Percentiles rank a stretch among this genome's conserved stretches.
Evolutionary conservation across 2,113 vertebrate species (phyloP).

Genomic region (Lepus timidus): DNA sequence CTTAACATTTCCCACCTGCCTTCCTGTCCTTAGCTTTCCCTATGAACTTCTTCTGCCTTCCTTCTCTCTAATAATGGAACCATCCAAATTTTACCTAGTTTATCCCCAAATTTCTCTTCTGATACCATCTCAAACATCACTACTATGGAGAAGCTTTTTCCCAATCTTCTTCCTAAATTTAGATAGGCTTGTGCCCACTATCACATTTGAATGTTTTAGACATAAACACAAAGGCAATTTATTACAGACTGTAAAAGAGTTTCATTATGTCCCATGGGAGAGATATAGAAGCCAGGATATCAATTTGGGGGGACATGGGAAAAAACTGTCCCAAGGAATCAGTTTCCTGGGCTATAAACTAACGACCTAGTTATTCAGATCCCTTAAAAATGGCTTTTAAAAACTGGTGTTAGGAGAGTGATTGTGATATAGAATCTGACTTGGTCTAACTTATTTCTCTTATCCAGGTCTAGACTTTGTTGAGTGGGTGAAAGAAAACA

Average conservation of each 20-base stretch:
- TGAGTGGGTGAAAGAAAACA: background rate
- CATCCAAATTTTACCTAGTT: background rate
- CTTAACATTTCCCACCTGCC: background rate
- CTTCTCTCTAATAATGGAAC: background rate
- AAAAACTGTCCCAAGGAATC: background rate
- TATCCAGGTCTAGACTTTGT: background rate
- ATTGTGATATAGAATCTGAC: background rate
- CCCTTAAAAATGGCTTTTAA: background rate
- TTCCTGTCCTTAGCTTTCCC: background rate
- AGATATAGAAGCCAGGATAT: background rate
- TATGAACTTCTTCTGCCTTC: background rate
- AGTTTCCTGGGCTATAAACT: background rate
- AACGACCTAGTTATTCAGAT: background rate
- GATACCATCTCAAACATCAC: background rate
- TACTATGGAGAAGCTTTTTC: background rate
- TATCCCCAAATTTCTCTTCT: background rate
- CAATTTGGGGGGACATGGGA: background rate
- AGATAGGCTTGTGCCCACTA: background rate
- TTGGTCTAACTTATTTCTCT: background rate
- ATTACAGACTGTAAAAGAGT: background rate
- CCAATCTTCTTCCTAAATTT: background rate
- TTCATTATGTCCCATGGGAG: background rate
- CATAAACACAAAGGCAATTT: background rate
- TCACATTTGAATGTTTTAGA: background rate
- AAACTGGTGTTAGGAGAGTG: background rate